A percentile compares a stretch with the other conserved stretches of the same genome.
Evolutionary conservation across 2,113 vertebrate genomes (phyloP).

Genomic region (Dinomys branickii): DNA sequence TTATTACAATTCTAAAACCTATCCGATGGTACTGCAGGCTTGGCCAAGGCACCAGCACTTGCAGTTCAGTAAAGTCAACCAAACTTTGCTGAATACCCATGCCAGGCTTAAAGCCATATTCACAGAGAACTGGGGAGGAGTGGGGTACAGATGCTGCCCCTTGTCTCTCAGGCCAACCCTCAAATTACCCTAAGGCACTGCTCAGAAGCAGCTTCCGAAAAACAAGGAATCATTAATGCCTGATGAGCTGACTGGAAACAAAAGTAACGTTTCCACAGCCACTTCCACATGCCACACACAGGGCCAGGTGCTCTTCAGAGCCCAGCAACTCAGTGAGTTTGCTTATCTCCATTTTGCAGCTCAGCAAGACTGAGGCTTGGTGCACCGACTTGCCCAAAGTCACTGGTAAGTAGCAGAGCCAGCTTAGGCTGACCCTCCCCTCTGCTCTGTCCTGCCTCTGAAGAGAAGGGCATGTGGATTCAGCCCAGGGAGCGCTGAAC

Average conservation of each 20-base stretch:
- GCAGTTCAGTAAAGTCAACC: neutral
- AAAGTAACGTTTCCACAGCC: neutral
- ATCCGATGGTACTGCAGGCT: neutral
- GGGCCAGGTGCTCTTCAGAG: neutral
- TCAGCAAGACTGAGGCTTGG: neutral
- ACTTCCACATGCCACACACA: neutral
- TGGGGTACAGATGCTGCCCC: neutral
- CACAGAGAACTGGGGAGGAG: neutral
- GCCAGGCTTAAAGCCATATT: neutral
- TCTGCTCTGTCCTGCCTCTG: neutral
- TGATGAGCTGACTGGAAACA: neutral
- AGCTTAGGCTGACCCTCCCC: too few species aligned
- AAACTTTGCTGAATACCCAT: neutral
- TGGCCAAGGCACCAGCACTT: neutral
- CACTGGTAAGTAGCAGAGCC: neutral
- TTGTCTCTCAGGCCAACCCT: neutral
- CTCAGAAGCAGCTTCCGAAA: neutral
- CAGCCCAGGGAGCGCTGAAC: neutral
- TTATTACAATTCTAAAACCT: neutral
- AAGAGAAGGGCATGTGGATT: neutral
- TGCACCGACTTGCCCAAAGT: neutral
- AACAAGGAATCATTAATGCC: neutral
- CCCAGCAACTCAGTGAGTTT: neutral
- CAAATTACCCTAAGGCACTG: neutral
- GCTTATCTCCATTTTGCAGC: neutral